Conservation (phyloP, 2,888 invertebrate species). For the Hedya salicella region DNA sequence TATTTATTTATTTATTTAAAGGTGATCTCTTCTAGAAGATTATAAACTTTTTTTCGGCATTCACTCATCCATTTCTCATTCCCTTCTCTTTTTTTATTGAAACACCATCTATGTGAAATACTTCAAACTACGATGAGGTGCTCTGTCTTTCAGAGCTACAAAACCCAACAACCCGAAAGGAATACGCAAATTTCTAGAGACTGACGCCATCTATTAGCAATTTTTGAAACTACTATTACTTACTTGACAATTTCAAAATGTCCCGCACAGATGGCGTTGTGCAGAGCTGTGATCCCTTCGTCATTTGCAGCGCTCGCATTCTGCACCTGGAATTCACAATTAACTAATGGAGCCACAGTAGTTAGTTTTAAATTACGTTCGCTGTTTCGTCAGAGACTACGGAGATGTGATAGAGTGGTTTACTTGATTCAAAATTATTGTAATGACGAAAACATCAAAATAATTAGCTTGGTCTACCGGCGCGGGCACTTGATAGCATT, state of each 20-base stretch:
- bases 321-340: constrained; percentile 85
- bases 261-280: constrained; percentile 99
- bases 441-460: too few relatives aligned
- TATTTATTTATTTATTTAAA: too few relatives aligned
- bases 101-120: constrained; percentile 15
- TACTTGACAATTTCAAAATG: constrained; percentile 98
- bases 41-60: too few relatives aligned
- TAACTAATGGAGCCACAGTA: constrained; percentile 11
- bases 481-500: too few relatives aligned
- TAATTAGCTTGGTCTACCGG: too few relatives aligned
- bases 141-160: not conserved
- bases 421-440: too few relatives aligned
- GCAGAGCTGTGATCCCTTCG: constrained; percentile 99
- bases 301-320: constrained; percentile 99
- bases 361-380: too few relatives aligned
- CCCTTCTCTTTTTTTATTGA: not conserved
- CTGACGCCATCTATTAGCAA: constrained; percentile 22
- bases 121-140: not conserved
- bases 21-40: too few relatives aligned
- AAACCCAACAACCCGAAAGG: not conserved
- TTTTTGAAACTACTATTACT: constrained; percentile 64
- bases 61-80: too few relatives aligned
- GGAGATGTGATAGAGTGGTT: too few relatives aligned
- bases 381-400: too few relatives aligned
- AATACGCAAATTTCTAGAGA: not conserved